phyloP scores from a whole-genome alignment of 2,888 invertebrate species.

The Cabera pusaria region DNA sequence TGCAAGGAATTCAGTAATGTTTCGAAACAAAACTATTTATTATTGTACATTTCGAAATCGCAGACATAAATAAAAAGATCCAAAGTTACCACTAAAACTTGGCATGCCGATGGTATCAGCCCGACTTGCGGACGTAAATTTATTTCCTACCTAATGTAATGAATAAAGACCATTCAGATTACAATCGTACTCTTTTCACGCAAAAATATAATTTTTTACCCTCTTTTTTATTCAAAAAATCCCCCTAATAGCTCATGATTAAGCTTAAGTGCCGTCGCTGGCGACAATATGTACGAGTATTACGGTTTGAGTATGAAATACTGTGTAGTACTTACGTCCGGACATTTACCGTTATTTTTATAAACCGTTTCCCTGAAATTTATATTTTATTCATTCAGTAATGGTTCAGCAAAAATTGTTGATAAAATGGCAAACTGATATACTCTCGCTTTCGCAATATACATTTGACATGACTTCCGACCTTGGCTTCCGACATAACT shows the following conservation, averaged over 20 bases:
- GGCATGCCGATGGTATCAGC: slow-evolving; percentile 28
- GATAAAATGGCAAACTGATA: no score
- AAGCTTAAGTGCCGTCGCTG: slow-evolving; percentile 45
- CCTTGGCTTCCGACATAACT: no score
- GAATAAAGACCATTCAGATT: slow-evolving; percentile 42
- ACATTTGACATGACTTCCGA: neutral
- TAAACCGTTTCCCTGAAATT: slow-evolving; percentile 15
- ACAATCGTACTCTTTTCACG: slow-evolving; percentile 47
- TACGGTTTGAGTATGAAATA: slow-evolving; percentile 29
- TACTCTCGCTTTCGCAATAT: neutral
- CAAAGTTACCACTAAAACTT: slow-evolving; percentile 16
- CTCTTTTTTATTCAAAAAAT: slow-evolving; percentile 46
- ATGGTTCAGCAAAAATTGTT: slow-evolving; percentile 4
- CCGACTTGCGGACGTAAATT: slow-evolving; percentile 35
- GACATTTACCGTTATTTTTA: slow-evolving; percentile 21
- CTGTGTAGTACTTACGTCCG: slow-evolving; percentile 12
- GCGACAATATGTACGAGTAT: slow-evolving; percentile 37
- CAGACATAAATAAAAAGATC: slow-evolving; percentile 7
- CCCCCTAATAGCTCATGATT: slow-evolving; percentile 54
- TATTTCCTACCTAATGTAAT: slow-evolving; percentile 40
- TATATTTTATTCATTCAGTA: slow-evolving; percentile 13
- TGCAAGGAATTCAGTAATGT: no score
- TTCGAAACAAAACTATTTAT: no score
- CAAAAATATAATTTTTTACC: slow-evolving; percentile 46
- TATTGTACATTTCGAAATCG: neutral